Evolutionary conservation across 2,113 vertebrate genomes (phyloP).

Genomic region (Eclectus roratus): DNA sequence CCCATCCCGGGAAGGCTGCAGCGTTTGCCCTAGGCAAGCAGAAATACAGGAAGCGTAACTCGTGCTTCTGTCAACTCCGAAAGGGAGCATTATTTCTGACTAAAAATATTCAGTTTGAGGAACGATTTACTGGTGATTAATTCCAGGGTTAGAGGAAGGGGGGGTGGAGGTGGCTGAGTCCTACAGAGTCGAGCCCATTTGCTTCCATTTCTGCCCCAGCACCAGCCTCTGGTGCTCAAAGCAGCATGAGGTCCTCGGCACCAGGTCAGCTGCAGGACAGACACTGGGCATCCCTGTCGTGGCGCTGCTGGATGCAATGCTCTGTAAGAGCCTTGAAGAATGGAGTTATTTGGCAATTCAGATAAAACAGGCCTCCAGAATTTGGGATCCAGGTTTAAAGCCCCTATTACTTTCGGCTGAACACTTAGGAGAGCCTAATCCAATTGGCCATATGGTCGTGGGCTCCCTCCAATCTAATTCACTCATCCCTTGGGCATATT

Average conservation of each 20-base stretch:
- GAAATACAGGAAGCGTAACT: neutral
- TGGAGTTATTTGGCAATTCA: neutral
- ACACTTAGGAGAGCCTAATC: slow-evolving; percentile 46
- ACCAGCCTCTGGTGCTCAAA: neutral
- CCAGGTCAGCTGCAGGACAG: neutral
- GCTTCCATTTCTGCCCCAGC: neutral
- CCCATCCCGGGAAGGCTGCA: neutral
- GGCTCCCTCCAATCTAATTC: slow-evolving; percentile 53
- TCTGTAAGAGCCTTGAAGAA: neutral
- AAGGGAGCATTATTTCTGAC: neutral
- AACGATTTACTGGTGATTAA: neutral
- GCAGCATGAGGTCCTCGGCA: neutral
- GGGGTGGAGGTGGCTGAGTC: neutral
- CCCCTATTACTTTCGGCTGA: slow-evolving; percentile 20
- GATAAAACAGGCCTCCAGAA: neutral
- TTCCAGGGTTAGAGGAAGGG: neutral
- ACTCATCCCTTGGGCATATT: slow-evolving; percentile 20
- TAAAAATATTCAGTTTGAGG: neutral
- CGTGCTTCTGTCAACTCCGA: neutral
- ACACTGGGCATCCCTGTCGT: neutral
- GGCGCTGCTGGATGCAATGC: accelerated
- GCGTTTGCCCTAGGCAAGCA: slow-evolving; percentile 12
- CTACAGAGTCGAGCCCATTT: accelerated
- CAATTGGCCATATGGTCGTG: slow-evolving; percentile 61
- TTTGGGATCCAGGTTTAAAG: slow-evolving; percentile 9